Conservation (phyloP, 2,888 invertebrate species). For the Erebia epiphron region DNA sequence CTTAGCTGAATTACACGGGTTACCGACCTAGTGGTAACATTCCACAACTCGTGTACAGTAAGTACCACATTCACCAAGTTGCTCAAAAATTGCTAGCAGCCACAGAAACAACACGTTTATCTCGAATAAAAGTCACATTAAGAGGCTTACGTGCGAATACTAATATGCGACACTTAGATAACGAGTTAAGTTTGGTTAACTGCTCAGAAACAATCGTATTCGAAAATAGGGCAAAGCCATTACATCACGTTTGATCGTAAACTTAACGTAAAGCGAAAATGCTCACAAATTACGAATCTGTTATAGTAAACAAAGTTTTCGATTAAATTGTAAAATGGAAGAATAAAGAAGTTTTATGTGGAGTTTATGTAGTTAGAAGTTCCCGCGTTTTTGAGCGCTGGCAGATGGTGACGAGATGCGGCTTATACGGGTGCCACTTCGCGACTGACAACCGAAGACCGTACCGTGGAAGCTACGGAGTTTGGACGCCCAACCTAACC, state of each 20-base stretch:
- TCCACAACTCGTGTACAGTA: background rate
- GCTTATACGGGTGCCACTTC: conserved; percentile 47
- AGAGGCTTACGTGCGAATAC: conserved; percentile 26
- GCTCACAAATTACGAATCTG: background rate
- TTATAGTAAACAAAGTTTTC: conserved; percentile 15
- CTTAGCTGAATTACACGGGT: conserved; percentile 10
- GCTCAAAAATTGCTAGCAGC: background rate
- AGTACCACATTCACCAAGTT: background rate
- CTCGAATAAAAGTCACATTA: conserved; percentile 5
- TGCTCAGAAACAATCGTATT: conserved; percentile 60
- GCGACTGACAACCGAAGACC: conserved; percentile 48
- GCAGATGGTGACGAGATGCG: conserved; percentile 42
- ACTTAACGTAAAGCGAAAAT: background rate
- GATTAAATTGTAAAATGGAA: conserved; percentile 15
- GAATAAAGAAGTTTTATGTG: conserved; percentile 12
- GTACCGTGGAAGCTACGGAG: conserved; percentile 35
- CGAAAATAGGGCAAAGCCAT: conserved; percentile 63
- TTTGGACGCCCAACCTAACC: conserved; percentile 30
- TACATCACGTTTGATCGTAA: conserved; percentile 48
- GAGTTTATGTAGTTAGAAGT: conserved; percentile 41
- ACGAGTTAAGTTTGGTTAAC: conserved; percentile 34
- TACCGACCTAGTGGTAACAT: background rate
- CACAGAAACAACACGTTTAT: background rate
- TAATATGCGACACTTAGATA: conserved; percentile 30
- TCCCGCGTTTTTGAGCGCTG: conserved; percentile 44